A percentile compares a stretch with the other conserved stretches of the same genome.
Conservation (phyloP, 2,797 vertebrate species). For the Phrynocephalus vlangalii region DNA sequence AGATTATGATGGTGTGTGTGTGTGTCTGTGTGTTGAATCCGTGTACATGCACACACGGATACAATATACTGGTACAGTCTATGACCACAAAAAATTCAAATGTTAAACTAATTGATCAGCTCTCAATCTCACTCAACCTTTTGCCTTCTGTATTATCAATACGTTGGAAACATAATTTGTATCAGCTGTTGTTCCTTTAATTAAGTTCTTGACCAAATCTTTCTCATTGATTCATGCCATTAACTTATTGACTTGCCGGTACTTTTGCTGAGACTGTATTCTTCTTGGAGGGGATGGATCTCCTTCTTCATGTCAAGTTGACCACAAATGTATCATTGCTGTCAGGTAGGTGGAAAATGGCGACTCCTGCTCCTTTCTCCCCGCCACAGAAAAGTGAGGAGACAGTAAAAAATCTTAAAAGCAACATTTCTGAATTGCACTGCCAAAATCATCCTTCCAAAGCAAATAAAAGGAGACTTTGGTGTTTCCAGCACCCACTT, state of each 20-base stretch:
- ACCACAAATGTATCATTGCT: slow-evolving; percentile 35
- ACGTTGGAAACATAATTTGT: slow-evolving; percentile 94
- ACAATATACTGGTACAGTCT: slow-evolving; percentile 2
- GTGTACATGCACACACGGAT: neutral
- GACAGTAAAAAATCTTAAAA: neutral
- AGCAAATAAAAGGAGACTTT: neutral
- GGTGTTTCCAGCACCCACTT: neutral
- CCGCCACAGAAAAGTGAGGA: neutral
- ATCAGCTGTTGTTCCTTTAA: slow-evolving; percentile 97
- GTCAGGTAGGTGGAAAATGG: neutral
- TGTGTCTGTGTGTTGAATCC: neutral
- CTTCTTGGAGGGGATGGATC: slow-evolving; percentile 73
- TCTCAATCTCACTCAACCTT: slow-evolving; percentile 74
- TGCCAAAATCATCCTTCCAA: neutral
- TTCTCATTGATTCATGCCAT: slow-evolving; percentile 89
- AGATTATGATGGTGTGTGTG: slow-evolving; percentile 12
- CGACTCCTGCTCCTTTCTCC: neutral
- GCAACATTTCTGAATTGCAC: neutral
- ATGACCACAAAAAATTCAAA: slow-evolving; percentile 88
- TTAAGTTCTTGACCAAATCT: slow-evolving; percentile 93
- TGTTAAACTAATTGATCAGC: slow-evolving; percentile 85
- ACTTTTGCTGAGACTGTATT: slow-evolving; percentile 83
- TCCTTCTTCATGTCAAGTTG: neutral
- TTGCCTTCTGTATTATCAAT: slow-evolving; percentile 80
- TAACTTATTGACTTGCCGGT: slow-evolving; percentile 87